Percentiles rank a stretch among this genome's conserved stretches.
Evolutionary conservation across 2,113 vertebrate species (phyloP).

Genomic region (Rostratula benghalensis): DNA sequence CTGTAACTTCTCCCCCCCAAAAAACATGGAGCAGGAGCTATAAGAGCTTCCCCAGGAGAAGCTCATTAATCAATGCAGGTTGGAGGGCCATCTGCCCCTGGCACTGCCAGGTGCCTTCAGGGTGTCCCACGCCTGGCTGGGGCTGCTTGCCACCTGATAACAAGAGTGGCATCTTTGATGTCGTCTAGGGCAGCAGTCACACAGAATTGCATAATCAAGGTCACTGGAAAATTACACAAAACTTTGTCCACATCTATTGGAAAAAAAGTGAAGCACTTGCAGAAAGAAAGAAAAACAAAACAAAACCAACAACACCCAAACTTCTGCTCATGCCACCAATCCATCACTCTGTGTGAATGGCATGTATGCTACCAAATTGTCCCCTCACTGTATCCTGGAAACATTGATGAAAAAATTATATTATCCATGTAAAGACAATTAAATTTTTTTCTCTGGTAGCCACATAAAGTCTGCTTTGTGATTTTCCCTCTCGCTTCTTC

Average conservation of each 20-base stretch:
- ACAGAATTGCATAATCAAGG: conserved; percentile 66
- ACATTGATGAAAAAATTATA: background rate
- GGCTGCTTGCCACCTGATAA: conserved; percentile 20
- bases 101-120: background rate
- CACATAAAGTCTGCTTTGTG: background rate
- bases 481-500: background rate
- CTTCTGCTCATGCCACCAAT: background rate
- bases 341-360: background rate
- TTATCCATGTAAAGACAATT: background rate
- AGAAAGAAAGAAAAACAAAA: background rate
- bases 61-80: background rate
- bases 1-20: background rate
- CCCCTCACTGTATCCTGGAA: background rate
- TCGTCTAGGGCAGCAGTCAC: conserved; percentile 28
- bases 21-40: background rate
- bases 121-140: background rate
- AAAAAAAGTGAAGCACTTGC: conserved; percentile 6
- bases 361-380: background rate
- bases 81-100: background rate
- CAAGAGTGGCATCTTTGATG: conserved; percentile 44
- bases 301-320: background rate
- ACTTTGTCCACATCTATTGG: conserved; percentile 44
- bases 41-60: background rate
- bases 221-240: conserved; percentile 73
- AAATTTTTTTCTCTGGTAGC: background rate